Conservation (phyloP, 2,113 vertebrate genomes). For the Corythoichthys haematopterus region DNA sequence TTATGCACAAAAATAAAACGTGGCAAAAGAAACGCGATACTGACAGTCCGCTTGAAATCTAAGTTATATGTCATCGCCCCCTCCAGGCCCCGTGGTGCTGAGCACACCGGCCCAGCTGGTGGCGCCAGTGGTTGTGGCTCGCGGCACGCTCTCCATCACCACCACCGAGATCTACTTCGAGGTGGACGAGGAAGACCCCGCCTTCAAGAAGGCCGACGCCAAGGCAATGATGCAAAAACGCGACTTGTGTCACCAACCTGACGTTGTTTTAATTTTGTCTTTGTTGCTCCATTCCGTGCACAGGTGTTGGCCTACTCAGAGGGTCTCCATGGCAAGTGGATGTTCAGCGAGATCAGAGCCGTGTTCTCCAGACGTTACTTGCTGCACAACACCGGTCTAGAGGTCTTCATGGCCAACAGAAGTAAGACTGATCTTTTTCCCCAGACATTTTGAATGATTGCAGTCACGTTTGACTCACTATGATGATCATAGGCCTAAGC, state of each 20-base stretch:
- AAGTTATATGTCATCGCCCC: neutral
- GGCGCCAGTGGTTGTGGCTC: conserved; percentile 90
- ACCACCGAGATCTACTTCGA: conserved; percentile 99
- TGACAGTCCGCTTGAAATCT: neutral
- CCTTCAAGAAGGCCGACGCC: conserved; percentile 89
- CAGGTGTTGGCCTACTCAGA: conserved; percentile 96
- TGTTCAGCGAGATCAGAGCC: conserved; percentile 98
- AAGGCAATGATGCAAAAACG: conserved; percentile 77
- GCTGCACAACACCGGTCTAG: conserved; percentile 92
- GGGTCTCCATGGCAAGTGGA: conserved; percentile 98
- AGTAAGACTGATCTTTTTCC: conserved; percentile 71
- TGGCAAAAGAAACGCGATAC: neutral
- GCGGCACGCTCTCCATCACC: conserved; percentile 95
- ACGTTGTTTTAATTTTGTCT: neutral
- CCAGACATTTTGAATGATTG: no score
- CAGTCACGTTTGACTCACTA: no score
- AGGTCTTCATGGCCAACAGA: conserved; percentile 99
- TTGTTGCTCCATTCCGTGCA: neutral
- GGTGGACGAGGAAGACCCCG: conserved; percentile 90
- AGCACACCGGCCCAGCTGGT: conserved; percentile 97
- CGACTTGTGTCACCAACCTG: neutral
- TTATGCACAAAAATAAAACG: no score
- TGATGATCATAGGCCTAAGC: no score
- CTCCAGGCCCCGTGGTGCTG: conserved; percentile 90
- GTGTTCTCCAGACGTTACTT: conserved; percentile 96